These are phyloP conservation scores for Drosophila emarginata DNA, from an alignment of 2,888 invertebrate species.

Conservation along the genomic window DNA sequence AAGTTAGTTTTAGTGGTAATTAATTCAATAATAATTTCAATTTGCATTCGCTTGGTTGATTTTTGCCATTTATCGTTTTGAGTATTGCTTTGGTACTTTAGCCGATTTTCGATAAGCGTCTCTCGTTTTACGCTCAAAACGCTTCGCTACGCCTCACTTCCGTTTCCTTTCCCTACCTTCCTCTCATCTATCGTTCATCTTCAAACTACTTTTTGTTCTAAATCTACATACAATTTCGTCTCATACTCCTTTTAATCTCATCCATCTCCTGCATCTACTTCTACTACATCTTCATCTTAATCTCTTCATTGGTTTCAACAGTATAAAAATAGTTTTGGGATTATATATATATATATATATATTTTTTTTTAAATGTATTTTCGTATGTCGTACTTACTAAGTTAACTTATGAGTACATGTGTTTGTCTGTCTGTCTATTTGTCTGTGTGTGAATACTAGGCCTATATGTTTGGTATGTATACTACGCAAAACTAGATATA, in stretches of 20 bases:
- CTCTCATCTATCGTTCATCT: not conserved
- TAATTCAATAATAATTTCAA: constrained; percentile 48
- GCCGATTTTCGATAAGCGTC: constrained; percentile 76
- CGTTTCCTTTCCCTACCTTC: not conserved
- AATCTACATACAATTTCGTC: constrained; percentile 12
- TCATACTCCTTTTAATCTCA: not conserved
- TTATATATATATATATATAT: constrained; percentile 36
- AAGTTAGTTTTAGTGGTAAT: constrained; percentile 20
- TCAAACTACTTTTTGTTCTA: constrained; percentile 3
- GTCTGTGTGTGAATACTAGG: constrained; percentile 42
- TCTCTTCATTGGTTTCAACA: constrained; percentile 46
- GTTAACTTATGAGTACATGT: constrained; percentile 57
- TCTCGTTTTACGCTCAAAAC: constrained; percentile 15
- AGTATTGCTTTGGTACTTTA: constrained; percentile 83
- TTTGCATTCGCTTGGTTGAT: constrained; percentile 39
- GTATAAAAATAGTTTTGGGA: constrained; percentile 77
- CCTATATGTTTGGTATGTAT: constrained; percentile 44
- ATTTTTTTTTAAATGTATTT: not conserved
- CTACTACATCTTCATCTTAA: constrained; percentile 14
- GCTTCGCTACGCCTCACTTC: constrained; percentile 33
- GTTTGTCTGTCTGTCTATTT: constrained; percentile 38
- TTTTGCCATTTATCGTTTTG: constrained; percentile 57
- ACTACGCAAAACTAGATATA: constrained; percentile 6
- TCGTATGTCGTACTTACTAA: constrained; percentile 48
- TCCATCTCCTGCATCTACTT: constrained; percentile 10